Evolutionary conservation across 2,113 vertebrate species (phyloP), one percentile per base, ranked within the genome.

Genomic region (Ariopsis seemanni): DNA sequence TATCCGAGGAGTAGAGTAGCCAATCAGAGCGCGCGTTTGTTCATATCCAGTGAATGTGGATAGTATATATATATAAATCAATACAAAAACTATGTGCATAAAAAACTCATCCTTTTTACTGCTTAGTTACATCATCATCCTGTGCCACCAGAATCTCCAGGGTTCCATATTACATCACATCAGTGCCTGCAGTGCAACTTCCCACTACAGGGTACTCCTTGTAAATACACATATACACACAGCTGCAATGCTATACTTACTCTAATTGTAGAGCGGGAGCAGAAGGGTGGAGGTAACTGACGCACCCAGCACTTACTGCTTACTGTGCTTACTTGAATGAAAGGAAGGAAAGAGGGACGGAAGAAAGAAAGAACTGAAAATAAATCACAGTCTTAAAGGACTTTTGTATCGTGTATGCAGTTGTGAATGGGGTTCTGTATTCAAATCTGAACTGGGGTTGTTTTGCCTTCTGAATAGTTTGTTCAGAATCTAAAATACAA

Each of bases 191-290:
- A 58, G 65, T 82, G 55, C 53, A 50, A 82, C 27, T 65, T 86
- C n/a, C 62, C 48, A 81, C 79, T 82, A 25, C 79, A 87, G 86
- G 15, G 75, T 69, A 82, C 20, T 69, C 18, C 65, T 62, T 81
- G 69, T 81, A 63, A 81, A 87, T 79, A 86, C 77, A 82, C 78
- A 82, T 80, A 86, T 67, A 60, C 42, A 53, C 79, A 60, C 81
- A 87, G 72, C 87, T 88, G 87, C 87, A 58, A 82, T 88, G 87
- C 87, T 88, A 84, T 88, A 88, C 82, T 88, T 88, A 88, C 72
- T 79, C 22, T 88, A 88, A 88, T 84, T 88, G 87, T 55, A 88
- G 34, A 67, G 71, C 5, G 82, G 52, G 82, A 84, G 87, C 82
- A 84, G 82, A 58, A 87, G 86, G 86, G 81, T 83, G 86, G 86